Conservation (phyloP, 1,140 invertebrate species). For the Sitophilus oryzae region DNA sequence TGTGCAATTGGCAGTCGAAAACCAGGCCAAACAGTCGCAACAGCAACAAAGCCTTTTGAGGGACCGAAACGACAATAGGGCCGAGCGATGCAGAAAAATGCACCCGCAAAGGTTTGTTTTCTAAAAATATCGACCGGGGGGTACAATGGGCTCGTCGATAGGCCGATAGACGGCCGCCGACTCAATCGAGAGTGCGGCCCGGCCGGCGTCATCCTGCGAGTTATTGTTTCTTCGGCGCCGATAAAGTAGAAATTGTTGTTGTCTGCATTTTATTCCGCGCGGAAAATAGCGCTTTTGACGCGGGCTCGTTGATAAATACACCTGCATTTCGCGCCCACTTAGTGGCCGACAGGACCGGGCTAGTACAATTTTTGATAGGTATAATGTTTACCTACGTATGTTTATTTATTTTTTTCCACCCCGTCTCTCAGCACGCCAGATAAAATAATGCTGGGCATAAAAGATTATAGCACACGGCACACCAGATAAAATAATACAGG, state of each 20-base stretch:
- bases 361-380: too few species aligned
- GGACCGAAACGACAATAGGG: constrained; percentile 7
- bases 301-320: constrained; percentile 19
- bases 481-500: too few species aligned
- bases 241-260: constrained; percentile 24
- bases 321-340: constrained; percentile 16
- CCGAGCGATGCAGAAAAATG: constrained; percentile 19
- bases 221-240: constrained; percentile 24
- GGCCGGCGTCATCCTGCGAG: constrained; percentile 12
- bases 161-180: constrained; percentile 27
- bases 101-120: constrained; percentile 17
- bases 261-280: constrained; percentile 20
- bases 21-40: neutral
- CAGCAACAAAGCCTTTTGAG: neutral
- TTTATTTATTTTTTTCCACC: too few species aligned
- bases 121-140: constrained; percentile 25
- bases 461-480: too few species aligned
- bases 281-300: constrained; percentile 22
- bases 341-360: constrained; percentile 5
- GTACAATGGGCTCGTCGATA: constrained; percentile 17
- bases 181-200: constrained; percentile 18
- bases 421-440: too few species aligned
- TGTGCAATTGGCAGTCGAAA: neutral
- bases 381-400: too few species aligned
- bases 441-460: too few species aligned